phyloP scores from a whole-genome alignment of 2,888 invertebrate species.

The Mythimna impura region DNA sequence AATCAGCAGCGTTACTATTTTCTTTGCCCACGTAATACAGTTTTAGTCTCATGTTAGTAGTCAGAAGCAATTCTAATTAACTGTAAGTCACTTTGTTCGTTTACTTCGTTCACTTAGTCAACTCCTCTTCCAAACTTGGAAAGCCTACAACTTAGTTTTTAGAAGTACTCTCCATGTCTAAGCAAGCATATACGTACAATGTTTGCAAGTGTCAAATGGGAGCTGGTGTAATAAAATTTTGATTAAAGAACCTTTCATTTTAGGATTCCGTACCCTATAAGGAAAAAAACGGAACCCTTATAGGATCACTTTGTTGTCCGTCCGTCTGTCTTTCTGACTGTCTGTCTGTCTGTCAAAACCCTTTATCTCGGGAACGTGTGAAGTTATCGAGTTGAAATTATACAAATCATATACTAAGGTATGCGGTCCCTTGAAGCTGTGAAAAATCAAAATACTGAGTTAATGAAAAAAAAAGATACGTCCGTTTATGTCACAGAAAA shows the following conservation, averaged over 20 bases:
- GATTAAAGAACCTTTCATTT: neutral
- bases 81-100: conserved; percentile 41
- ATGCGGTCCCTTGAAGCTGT: no score
- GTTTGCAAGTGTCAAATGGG: neutral
- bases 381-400: no score
- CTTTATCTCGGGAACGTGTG: no score
- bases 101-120: conserved; percentile 38
- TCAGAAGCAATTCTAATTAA: conserved; percentile 41
- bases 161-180: conserved; percentile 15
- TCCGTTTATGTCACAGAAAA: no score
- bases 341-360: no score
- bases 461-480: no score
- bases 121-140: conserved; percentile 34
- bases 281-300: no score
- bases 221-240: neutral
- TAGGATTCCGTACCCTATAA: no score
- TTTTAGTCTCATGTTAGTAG: neutral
- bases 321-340: no score
- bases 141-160: conserved; percentile 43
- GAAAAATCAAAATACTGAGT: no score
- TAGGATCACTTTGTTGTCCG: no score
- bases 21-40: neutral
- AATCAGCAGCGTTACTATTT: neutral
- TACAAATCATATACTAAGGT: no score
- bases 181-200: neutral